Conservation (phyloP, 2,888 invertebrate genomes). For the Spatulosminthurus flaviceps region DNA sequence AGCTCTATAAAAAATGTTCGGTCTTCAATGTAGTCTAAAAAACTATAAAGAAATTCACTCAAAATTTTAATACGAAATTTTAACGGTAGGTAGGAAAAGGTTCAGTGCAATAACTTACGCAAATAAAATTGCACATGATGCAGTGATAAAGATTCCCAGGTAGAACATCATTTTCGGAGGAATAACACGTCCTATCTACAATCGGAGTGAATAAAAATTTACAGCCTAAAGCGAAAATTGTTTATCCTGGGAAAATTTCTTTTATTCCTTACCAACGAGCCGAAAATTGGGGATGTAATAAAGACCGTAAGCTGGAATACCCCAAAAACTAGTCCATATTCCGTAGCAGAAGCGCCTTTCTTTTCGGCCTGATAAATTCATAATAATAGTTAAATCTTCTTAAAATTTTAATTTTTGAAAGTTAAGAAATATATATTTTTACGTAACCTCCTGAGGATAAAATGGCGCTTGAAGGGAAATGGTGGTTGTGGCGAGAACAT, state of each 20-base stretch:
- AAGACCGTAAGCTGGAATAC: conserved; percentile 85
- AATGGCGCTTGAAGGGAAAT: conserved; percentile 87
- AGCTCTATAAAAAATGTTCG: conserved; percentile 76
- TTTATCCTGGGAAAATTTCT: too few species aligned
- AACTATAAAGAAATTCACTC: conserved; percentile 40
- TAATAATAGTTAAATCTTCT: background rate
- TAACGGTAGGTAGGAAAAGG: background rate
- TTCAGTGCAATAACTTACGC: too few species aligned
- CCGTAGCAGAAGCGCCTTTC: conserved; percentile 81
- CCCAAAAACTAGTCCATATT: conserved; percentile 87
- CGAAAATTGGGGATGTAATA: conserved; percentile 82
- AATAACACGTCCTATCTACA: conserved; percentile 74
- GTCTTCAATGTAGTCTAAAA: conserved; percentile 54
- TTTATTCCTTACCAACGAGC: conserved; percentile 75
- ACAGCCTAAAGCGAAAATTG: background rate
- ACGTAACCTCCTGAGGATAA: conserved; percentile 86
- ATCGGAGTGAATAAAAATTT: background rate
- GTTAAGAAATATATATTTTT: conserved; percentile 53
- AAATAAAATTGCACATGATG: conserved; percentile 79
- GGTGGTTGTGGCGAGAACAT: conserved; percentile 85
- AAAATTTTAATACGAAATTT: background rate
- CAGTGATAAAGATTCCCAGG: conserved; percentile 74
- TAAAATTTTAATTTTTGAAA: background rate
- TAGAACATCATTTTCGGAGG: conserved; percentile 84
- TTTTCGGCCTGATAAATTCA: conserved; percentile 74